Evolutionary conservation across 2,888 invertebrate species (phyloP), one percentile per base, ranked within the genome.

Genomic region (Hydrotaea diabolus): DNA sequence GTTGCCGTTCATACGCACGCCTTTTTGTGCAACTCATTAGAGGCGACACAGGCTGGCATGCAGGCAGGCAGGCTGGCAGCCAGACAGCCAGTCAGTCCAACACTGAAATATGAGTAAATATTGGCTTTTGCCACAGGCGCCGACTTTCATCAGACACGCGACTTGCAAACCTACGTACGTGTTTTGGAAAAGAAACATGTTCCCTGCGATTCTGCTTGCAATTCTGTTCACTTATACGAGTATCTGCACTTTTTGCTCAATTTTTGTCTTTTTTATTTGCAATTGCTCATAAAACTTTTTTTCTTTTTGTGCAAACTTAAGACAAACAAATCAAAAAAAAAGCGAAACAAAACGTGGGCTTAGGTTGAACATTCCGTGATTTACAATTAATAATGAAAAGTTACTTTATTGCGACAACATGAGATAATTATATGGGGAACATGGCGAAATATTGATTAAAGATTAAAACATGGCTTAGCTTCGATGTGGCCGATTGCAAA

Each of bases 71-170:
- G 11, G n/a, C 26, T 2, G 23, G 23, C 59, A 2, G 43, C 43
- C n/a, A n/a, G 26, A 31, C 62, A 23, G 26, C 13, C 62, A 3
- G 49, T 2, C 31, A 31, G 36, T 26, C 62, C 11, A n/a, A 36
- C 31, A n/a, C 62, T 31, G 36, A 23, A 23, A 31, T n/a, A 7
- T 36, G 17, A 17, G n/a, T 62, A 62, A 76, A 75, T 84, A 36
- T 72, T 82, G 59, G 69, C 55, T 77, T 76, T 74, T 53, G 79
- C 83, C 39, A 49, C 49, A 80, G 85, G 85, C 85, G 85, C 80
- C 85, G 85, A 80, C 85, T 82, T 85, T 85, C 74, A 69, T 82
- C 85, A 82, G 82, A 85, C 82, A 85, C 85, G 85, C 85, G 82
- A 82, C 85, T 85, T 77, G 23, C 73, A 77, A 82, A 59, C 85